A percentile compares a stretch with the other conserved stretches of the same genome.
These are phyloP conservation scores for Phataginus tetradactyla DNA, from an alignment of 2,797 vertebrate species.

Conservation along the genomic window DNA sequence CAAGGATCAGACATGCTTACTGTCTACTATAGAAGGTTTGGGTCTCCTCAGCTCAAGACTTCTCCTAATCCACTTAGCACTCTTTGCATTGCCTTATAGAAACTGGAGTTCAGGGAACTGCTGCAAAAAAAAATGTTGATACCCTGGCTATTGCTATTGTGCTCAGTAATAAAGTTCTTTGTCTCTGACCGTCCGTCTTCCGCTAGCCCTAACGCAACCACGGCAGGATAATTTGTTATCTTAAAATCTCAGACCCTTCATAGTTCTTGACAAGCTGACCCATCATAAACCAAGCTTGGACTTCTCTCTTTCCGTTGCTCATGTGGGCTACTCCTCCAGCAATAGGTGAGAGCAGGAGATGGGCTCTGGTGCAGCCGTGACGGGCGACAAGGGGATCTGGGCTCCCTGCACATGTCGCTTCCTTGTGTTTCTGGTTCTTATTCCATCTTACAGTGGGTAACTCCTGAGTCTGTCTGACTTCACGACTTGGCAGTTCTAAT, in stretches of 20 bases:
- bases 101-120: not conserved
- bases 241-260: not conserved
- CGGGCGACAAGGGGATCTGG: not conserved
- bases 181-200: not conserved
- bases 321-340: not conserved
- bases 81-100: not conserved
- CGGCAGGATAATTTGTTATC: not conserved
- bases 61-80: not conserved
- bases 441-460: not conserved
- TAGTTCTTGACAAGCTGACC: not conserved
- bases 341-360: not conserved
- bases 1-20: not conserved
- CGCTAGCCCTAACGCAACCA: not conserved
- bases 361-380: not conserved
- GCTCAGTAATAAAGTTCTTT: not conserved
- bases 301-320: not conserved
- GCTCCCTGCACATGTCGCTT: not conserved
- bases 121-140: not conserved
- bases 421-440: not conserved
- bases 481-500: not conserved
- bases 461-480: not conserved
- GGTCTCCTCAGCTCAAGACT: not conserved
- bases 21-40: not conserved
- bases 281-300: not conserved
- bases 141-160: not conserved